Evolutionary conservation across 2,888 invertebrate genomes (phyloP), one percentile per base, ranked within the genome.

Genomic region (Drosophila paramelanica): DNA sequence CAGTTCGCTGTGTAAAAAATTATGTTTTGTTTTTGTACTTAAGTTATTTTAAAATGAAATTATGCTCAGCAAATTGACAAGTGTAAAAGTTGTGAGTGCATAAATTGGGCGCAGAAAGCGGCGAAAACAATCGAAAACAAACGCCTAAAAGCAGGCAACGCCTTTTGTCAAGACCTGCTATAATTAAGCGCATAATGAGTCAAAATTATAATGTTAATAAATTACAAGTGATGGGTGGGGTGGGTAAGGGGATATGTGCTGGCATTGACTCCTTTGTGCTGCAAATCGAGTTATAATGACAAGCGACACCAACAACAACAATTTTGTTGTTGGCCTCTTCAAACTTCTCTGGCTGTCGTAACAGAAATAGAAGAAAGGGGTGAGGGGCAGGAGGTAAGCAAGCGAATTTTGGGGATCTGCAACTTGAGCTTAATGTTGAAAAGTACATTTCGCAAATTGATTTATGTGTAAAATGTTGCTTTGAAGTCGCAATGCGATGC

Each of bases 361-460:
- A 31, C 4, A 11, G 11, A 11, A 17, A 10, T 8, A 31, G 11
- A 10, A 2, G 17, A 17, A 47, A 39, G 38, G 17, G 43, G 36
- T 42, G 17, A 38, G 36, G 3, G 11, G 49, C 14, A 36, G 31
- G n/a, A 57, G 42, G 46, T 5, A 2, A 25, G 4, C 25, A 25
- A 7, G 7, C 27, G 27, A 7, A 27, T 58, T 43, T 36, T 45
- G 5, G 42, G 50, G 60, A 11, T 42, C 20, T 52, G 64, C 49
- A 67, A 58, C 77, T 67, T 73, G 75, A 78, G 67, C 67, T 65
- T 67, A 81, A 67, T 79, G 70, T 68, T 66, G 51, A 33, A 62
- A 71, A 73, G 77, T 85, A 86, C 65, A 80, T 86, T 75, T 68
- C 64, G 57, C 59, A 87, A 87, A 89, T 86, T 87, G 89, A 89